A percentile compares a stretch with the other conserved stretches of the same genome.
phyloP scores from a whole-genome alignment of 2,113 vertebrate species.

The Ariopsis seemanni region DNA sequence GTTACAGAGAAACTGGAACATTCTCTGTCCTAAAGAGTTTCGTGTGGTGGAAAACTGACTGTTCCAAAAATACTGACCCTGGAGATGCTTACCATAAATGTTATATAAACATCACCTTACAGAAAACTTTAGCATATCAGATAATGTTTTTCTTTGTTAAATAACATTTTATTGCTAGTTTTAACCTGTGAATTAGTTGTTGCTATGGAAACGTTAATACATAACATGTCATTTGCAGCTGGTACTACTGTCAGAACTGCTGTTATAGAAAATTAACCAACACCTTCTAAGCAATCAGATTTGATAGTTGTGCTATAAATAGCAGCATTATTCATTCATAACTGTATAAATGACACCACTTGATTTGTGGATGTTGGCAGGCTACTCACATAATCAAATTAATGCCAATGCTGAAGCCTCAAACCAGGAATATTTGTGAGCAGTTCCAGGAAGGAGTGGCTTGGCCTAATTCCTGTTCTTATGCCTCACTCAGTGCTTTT shows the following conservation, averaged over 20 bases:
- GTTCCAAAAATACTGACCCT: neutral
- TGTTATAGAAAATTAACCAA: neutral
- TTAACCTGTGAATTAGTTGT: neutral
- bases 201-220: neutral
- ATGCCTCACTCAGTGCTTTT: slow-evolving; percentile 29
- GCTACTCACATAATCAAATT: slow-evolving; percentile 12
- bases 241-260: neutral
- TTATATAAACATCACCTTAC: neutral
- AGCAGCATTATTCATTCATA: neutral
- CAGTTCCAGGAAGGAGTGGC: slow-evolving; percentile 16
- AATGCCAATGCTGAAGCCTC: slow-evolving; percentile 23
- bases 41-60: neutral
- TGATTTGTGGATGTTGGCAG: slow-evolving; percentile 9
- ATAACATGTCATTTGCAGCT: neutral
- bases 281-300: neutral
- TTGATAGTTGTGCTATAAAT: neutral
- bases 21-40: neutral
- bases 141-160: neutral
- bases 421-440: slow-evolving; percentile 11
- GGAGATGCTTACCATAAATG: neutral
- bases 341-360: neutral
- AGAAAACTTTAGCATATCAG: neutral
- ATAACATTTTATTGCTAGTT: neutral
- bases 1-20: neutral
- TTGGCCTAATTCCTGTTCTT: neutral